Evolutionary conservation across 2,888 invertebrate species (phyloP), one percentile per base, ranked within the genome.

Genomic region (Frankliniella intonsa): DNA sequence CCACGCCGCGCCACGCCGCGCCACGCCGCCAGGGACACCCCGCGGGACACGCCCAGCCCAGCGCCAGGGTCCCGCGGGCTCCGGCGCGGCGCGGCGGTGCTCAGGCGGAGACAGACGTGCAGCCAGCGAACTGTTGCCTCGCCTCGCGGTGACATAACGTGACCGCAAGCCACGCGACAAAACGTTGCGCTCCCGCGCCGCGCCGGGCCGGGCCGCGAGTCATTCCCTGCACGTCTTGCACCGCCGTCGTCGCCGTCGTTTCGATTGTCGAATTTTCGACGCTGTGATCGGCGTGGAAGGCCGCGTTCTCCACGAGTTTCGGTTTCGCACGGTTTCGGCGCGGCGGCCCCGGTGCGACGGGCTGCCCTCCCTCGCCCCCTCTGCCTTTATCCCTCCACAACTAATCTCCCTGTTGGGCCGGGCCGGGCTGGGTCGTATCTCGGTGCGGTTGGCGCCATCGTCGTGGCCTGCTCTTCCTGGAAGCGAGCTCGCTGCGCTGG

Each of bases 361-460:
- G 12, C n/a, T 10, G 25, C 9, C 69, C 25, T 9, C 25, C 25
- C 69, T 1, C 55, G 55, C 25, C 22, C 14, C 22, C 69, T 22
- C 69, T 12, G 55, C 7, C 25, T 9, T 76, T 25, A 25, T 38
- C 38, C 38, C 2, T 38, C 38, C 38, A 38, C 38, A 38, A 38
- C 22, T 76, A 76, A 76, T 76, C 69, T 76, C 55, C 12, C 38
- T 5, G 38, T 5, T 62, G 0, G 8, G 62, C 62, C 17, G 62
- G 62, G 62, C 62, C 7, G 14, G 14, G 62, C 11, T 0, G 62
- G 38, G 38, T 76, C 25, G 69, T 76, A 76, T 76, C 69, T 9
- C 25, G 25, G 12, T 76, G 69, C 69, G 69, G 69, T 76, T 76
- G 69, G 69, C 69, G 69, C 69, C 69, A 76, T 25, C 7, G 69